Evolutionary conservation across 2,888 invertebrate genomes (phyloP).

Genomic region (Venustoraphidia nigricollis): DNA sequence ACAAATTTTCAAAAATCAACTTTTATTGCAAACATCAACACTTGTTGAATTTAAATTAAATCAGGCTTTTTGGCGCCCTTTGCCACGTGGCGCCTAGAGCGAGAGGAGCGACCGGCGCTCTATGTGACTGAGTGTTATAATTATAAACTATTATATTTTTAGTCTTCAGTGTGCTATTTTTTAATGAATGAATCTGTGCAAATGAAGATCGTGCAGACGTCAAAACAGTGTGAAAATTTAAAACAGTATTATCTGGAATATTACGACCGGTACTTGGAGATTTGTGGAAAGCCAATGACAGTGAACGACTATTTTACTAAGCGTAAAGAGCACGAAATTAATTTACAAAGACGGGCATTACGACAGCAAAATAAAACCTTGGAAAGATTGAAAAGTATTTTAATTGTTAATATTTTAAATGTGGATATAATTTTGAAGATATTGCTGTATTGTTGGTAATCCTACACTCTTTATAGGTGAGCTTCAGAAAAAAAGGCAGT

Average conservation of each 20-base stretch:
- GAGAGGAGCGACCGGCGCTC: no score
- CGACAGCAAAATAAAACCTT: background rate
- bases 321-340: background rate
- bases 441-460: no score
- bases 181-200: conserved; percentile 36
- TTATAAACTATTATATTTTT: conserved; percentile 6
- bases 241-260: background rate
- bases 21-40: no score
- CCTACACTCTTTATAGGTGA: background rate
- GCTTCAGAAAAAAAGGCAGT: background rate
- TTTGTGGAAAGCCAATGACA: background rate
- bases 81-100: no score
- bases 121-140: background rate
- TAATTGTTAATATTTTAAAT: no score
- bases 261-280: background rate
- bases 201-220: conserved; percentile 35
- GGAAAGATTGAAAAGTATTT: no score
- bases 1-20: no score
- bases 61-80: no score
- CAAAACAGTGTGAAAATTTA: conserved; percentile 30
- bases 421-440: no score
- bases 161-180: conserved; percentile 37
- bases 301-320: background rate
- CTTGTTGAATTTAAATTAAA: no score
- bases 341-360: background rate